Evolutionary conservation across 2,113 vertebrate species (phyloP).

Genomic region (Grus americana): DNA sequence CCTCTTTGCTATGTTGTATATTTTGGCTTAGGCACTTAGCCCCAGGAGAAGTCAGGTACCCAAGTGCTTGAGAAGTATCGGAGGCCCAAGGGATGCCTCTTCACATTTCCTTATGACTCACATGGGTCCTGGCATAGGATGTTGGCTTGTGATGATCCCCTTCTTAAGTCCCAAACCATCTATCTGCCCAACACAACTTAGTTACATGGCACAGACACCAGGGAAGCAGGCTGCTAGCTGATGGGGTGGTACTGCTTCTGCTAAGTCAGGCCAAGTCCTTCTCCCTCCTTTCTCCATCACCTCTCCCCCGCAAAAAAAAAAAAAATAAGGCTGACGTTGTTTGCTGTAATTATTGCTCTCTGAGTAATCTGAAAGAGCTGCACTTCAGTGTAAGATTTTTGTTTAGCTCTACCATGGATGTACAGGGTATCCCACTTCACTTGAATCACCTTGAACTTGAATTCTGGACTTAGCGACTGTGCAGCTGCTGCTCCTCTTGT

Average conservation of each 20-base stretch:
- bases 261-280: not conserved
- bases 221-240: not conserved
- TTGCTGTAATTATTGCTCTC: not conserved
- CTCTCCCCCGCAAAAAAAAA: accelerated
- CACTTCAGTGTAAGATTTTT: not conserved
- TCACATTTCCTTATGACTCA: not conserved
- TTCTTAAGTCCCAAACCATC: not conserved
- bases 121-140: not conserved
- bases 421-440: not conserved
- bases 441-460: conserved; percentile 2
- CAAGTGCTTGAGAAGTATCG: not conserved
- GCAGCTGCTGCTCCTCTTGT: not conserved
- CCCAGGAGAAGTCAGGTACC: not conserved
- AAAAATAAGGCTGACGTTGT: not conserved
- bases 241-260: not conserved
- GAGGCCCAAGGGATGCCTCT: not conserved
- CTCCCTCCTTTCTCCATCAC: not conserved
- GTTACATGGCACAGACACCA: not conserved
- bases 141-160: not conserved
- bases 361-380: not conserved
- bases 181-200: not conserved
- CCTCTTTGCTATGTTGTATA: not conserved
- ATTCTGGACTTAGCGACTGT: not conserved
- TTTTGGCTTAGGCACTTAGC: not conserved
- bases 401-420: not conserved